phyloP scores from a whole-genome alignment of 2,888 invertebrate species.

The Patella pellucida region DNA sequence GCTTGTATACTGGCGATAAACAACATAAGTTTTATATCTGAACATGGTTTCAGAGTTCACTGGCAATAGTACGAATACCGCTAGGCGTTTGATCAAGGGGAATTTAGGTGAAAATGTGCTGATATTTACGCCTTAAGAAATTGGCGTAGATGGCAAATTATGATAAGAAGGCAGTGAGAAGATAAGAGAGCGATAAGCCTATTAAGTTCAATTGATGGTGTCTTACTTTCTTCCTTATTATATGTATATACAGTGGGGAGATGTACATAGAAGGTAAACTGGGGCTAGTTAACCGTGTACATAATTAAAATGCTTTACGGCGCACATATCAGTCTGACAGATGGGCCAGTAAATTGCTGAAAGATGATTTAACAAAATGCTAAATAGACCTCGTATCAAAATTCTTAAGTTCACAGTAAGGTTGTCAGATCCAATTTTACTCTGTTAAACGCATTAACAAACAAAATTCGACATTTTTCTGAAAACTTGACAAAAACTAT shows the following conservation, averaged over 20 bases:
- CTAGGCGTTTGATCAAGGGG: neutral
- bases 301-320: constrained; percentile 5
- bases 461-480: neutral
- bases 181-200: neutral
- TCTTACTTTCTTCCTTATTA: neutral
- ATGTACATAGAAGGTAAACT: too few relatives aligned
- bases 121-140: constrained; percentile 9
- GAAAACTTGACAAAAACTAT: neutral
- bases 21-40: too few relatives aligned
- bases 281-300: neutral
- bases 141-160: constrained; percentile 7
- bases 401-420: neutral
- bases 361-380: neutral
- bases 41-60: too few relatives aligned
- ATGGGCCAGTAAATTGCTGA: neutral
- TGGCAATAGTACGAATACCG: too few relatives aligned
- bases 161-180: constrained; percentile 1
- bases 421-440: constrained; percentile 1
- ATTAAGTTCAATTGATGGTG: neutral
- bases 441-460: constrained; percentile 7
- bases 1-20: neutral
- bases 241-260: neutral
- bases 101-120: constrained; percentile 4
- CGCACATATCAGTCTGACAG: neutral
- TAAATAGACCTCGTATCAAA: constrained; percentile 10